Conservation (phyloP, 53 echinoderm and acorn worm species). For the Pentamera pediparva region DNA sequence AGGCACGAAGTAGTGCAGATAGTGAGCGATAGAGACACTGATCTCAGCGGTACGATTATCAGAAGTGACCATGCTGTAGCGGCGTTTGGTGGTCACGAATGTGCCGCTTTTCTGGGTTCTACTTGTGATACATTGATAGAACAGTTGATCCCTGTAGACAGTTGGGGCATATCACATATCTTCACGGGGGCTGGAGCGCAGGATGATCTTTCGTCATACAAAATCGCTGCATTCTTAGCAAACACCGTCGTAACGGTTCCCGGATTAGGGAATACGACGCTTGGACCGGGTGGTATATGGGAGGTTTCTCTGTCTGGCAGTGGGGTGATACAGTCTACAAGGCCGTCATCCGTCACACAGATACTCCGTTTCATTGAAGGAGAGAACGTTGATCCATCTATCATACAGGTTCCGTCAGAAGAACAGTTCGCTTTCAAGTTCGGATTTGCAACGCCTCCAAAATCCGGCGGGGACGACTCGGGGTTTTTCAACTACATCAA, state of each 20-base stretch:
- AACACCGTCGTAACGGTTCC: slow-evolving; percentile 44
- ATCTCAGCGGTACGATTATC: slow-evolving; percentile 42
- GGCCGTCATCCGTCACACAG: slow-evolving; percentile 45
- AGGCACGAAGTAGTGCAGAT: slow-evolving; percentile 46
- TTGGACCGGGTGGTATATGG: slow-evolving; percentile 44
- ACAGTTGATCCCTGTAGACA: slow-evolving; percentile 51
- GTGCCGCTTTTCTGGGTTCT: slow-evolving; percentile 24
- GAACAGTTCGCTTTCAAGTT: slow-evolving; percentile 49
- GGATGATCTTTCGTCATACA: slow-evolving; percentile 27
- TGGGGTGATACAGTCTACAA: slow-evolving; percentile 44
- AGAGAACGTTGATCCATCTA: slow-evolving; percentile 37
- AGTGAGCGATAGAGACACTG: background rate
- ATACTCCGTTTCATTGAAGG: slow-evolving; percentile 15
- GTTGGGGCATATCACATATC: slow-evolving; percentile 55
- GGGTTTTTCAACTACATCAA: slow-evolving; percentile 47
- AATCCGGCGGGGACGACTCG: slow-evolving; percentile 30
- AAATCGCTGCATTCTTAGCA: slow-evolving; percentile 40
- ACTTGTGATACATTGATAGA: slow-evolving; percentile 45
- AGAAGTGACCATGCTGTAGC: slow-evolving; percentile 38
- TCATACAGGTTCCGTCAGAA: slow-evolving; percentile 50
- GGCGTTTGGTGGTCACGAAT: slow-evolving; percentile 33
- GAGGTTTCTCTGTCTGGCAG: slow-evolving; percentile 36
- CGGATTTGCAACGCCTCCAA: slow-evolving; percentile 49
- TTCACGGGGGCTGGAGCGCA: slow-evolving; percentile 24
- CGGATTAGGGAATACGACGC: background rate